phyloP scores from a whole-genome alignment of 2,888 invertebrate genomes.

The Dromius quadrimaculatus region DNA sequence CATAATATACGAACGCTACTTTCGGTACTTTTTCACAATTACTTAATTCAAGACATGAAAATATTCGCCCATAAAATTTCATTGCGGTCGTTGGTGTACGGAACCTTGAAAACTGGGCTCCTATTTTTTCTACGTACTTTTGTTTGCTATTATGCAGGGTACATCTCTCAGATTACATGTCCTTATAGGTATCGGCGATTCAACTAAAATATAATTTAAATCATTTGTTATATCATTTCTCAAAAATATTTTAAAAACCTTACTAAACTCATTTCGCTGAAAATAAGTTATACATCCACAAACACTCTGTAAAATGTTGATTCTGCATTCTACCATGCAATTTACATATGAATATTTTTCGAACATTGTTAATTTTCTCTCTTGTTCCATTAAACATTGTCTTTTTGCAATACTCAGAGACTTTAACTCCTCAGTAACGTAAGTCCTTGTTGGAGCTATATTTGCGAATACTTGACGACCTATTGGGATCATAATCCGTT shows the following conservation, averaged over 20 bases:
- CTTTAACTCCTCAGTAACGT: constrained; percentile 71
- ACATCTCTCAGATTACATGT: constrained; percentile 31
- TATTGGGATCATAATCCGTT: constrained; percentile 72
- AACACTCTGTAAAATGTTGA: constrained; percentile 64
- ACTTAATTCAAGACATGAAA: no score
- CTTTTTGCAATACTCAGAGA: constrained; percentile 67
- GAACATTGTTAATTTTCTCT: constrained; percentile 65
- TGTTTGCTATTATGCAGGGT: constrained; percentile 19
- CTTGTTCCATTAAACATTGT: constrained; percentile 73
- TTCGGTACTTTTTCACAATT: no score
- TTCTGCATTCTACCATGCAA: constrained; percentile 73
- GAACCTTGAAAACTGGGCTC: no score
- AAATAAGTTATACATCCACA: constrained; percentile 76
- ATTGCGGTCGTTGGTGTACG: no score
- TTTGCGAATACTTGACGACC: constrained; percentile 73
- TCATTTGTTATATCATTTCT: constrained; percentile 41
- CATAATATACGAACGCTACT: no score
- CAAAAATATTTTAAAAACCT: constrained; percentile 23
- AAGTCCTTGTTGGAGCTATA: constrained; percentile 74
- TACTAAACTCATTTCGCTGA: constrained; percentile 66
- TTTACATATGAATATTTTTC: constrained; percentile 74
- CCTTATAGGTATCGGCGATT: constrained; percentile 13
- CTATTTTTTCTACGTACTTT: constrained; percentile 39
- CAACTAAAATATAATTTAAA: constrained; percentile 11
- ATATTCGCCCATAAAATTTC: no score